Conservation (phyloP, 2,888 invertebrate genomes). For the Drosophila macrospina region DNA sequence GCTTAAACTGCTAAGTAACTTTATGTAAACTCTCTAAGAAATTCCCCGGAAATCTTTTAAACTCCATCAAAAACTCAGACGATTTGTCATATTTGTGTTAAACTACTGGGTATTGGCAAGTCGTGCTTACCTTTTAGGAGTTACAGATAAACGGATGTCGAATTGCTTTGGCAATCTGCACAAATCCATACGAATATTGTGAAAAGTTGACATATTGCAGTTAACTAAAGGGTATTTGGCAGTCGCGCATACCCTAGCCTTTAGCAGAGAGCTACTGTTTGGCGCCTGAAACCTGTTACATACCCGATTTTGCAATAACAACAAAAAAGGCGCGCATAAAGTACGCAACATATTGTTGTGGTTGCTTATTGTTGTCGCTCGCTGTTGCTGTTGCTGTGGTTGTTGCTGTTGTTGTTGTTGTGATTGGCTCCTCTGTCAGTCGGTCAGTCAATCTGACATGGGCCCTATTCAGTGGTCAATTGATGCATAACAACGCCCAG, state of each 20-base stretch:
- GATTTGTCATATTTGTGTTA: too few relatives aligned
- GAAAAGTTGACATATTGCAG: too few relatives aligned
- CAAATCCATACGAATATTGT: too few relatives aligned
- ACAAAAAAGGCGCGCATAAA: neutral
- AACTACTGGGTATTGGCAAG: too few relatives aligned
- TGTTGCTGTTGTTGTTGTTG: conserved; percentile 2
- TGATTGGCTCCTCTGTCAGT: conserved; percentile 16
- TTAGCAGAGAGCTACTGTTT: conserved; percentile 7
- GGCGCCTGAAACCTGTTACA: conserved; percentile 48
- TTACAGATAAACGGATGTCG: too few relatives aligned
- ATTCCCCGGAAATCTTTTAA: too few relatives aligned
- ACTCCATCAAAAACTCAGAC: too few relatives aligned
- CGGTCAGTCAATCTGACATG: conserved; percentile 24
- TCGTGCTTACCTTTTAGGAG: too few relatives aligned
- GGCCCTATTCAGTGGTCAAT: conserved; percentile 49
- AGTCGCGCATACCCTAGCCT: neutral
- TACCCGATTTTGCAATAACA: conserved; percentile 27
- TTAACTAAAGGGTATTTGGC: conserved; percentile 10
- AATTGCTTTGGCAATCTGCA: too few relatives aligned
- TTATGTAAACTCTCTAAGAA: too few relatives aligned
- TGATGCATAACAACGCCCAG: conserved; percentile 44
- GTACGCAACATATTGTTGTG: neutral
- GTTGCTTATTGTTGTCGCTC: neutral
- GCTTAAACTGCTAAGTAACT: too few relatives aligned
- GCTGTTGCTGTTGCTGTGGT: neutral